phyloP scores from a whole-genome alignment of 2,797 vertebrate species.

The Pangasius larnaudii region DNA sequence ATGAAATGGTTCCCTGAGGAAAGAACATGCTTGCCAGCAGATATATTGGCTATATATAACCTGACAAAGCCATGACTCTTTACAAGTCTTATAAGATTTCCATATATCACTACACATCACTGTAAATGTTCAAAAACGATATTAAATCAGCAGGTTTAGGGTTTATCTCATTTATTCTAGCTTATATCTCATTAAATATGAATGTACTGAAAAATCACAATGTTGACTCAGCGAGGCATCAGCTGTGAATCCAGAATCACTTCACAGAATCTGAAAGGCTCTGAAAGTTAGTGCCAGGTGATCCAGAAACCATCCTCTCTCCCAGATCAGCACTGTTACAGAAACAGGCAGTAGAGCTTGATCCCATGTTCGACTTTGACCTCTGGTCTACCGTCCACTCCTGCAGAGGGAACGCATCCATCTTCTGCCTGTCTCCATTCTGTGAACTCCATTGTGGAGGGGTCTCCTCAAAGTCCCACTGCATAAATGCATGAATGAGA shows the following conservation, averaged over 20 bases:
- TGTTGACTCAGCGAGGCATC: not conserved
- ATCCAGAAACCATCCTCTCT: slow-evolving; percentile 45
- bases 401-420: slow-evolving; percentile 60
- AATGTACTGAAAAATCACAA: not conserved
- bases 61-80: not conserved
- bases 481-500: slow-evolving; percentile 54
- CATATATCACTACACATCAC: too few species aligned
- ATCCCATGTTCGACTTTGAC: slow-evolving; percentile 41
- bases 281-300: slow-evolving; percentile 15
- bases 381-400: slow-evolving; percentile 58
- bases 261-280: slow-evolving; percentile 25
- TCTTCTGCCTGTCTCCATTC: slow-evolving; percentile 53
- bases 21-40: not conserved
- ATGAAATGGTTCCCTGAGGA: slow-evolving; percentile 23
- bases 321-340: slow-evolving; percentile 47
- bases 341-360: slow-evolving; percentile 45
- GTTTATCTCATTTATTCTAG: slow-evolving; percentile 60
- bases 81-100: not conserved
- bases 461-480: slow-evolving; percentile 80
- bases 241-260: slow-evolving; percentile 11
- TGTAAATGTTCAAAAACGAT: not conserved
- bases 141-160: not conserved
- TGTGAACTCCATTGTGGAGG: slow-evolving; percentile 64
- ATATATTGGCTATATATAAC: not conserved
- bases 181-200: slow-evolving; percentile 22